Evolutionary conservation across 2,888 invertebrate species (phyloP).

Genomic region (Drosophila recens): DNA sequence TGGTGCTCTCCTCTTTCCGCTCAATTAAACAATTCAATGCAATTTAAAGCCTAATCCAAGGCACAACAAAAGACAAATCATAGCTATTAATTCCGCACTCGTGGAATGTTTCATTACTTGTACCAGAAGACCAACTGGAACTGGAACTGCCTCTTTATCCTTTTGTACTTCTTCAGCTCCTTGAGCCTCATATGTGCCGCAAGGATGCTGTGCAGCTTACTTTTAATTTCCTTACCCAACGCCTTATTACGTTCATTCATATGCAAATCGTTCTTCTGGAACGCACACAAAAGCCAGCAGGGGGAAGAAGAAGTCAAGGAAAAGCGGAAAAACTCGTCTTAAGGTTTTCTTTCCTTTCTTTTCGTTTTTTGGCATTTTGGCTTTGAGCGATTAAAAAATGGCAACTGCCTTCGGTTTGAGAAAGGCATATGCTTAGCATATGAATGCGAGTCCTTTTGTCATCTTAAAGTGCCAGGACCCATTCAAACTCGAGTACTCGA

Average conservation of each 20-base stretch:
- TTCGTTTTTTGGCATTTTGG: slow-evolving; percentile 49
- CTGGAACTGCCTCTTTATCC: slow-evolving; percentile 17
- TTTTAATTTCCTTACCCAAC: slow-evolving; percentile 70
- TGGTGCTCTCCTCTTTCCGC: slow-evolving; percentile 56
- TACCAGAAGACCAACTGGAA: slow-evolving; percentile 16
- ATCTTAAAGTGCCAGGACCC: slow-evolving; percentile 63
- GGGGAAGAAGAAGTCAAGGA: slow-evolving; percentile 49
- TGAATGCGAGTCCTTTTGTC: slow-evolving; percentile 29
- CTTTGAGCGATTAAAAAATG: slow-evolving; percentile 80
- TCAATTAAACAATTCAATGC: slow-evolving; percentile 79
- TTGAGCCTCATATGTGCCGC: slow-evolving; percentile 20
- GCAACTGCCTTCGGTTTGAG: slow-evolving; percentile 41
- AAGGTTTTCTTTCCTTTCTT: slow-evolving; percentile 10
- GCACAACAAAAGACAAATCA: slow-evolving; percentile 76
- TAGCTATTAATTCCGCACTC: slow-evolving; percentile 81
- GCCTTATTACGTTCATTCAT: slow-evolving; percentile 79
- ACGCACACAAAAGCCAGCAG: slow-evolving; percentile 61
- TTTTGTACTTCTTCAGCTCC: slow-evolving; percentile 30
- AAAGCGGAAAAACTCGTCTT: slow-evolving; percentile 29
- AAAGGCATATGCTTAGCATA: slow-evolving; percentile 61
- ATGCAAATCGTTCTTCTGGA: slow-evolving; percentile 77
- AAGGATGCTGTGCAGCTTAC: slow-evolving; percentile 55
- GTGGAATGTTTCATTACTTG: slow-evolving; percentile 82
- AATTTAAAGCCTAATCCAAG: slow-evolving; percentile 52
- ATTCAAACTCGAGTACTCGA: slow-evolving; percentile 13